Evolutionary conservation across 2,888 invertebrate species (phyloP).

Genomic region (Melinopterus prodromus): DNA sequence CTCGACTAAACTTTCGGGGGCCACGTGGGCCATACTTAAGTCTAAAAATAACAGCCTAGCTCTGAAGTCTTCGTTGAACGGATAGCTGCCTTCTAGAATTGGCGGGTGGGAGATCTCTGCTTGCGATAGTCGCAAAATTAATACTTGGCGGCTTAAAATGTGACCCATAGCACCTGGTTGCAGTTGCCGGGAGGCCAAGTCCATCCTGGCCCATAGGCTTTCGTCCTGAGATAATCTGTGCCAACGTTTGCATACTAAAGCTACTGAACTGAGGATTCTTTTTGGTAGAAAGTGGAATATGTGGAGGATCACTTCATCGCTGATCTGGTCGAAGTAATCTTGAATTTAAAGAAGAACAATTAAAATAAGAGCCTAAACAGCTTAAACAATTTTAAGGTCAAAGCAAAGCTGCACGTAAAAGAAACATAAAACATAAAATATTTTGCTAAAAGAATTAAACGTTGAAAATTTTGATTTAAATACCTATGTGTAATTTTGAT

Average conservation of each 20-base stretch:
- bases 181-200: constrained; percentile 77
- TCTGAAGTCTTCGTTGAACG: constrained; percentile 59
- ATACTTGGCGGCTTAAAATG: constrained; percentile 79
- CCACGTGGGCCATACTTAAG: constrained; percentile 80
- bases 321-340: constrained; percentile 77
- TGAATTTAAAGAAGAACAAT: constrained; percentile 34
- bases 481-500: too few species aligned
- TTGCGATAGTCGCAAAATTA: constrained; percentile 80
- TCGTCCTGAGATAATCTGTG: constrained; percentile 82
- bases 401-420: constrained; percentile 32
- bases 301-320: constrained; percentile 86
- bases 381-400: neutral
- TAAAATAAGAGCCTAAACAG: neutral
- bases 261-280: constrained; percentile 72
- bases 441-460: too few species aligned
- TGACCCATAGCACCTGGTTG: constrained; percentile 74
- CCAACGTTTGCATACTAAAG: constrained; percentile 82
- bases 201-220: constrained; percentile 85
- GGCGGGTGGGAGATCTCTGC: constrained; percentile 70
- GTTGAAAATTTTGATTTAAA: too few species aligned
- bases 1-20: constrained; percentile 64
- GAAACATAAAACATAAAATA: too few species aligned
- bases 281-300: constrained; percentile 88
- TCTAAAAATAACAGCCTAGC: constrained; percentile 84
- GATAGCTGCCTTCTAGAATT: constrained; percentile 59